These are phyloP conservation scores for Pemphigus obesinymphae DNA, from an alignment of 1,140 invertebrate species.

Conservation along the genomic window DNA sequence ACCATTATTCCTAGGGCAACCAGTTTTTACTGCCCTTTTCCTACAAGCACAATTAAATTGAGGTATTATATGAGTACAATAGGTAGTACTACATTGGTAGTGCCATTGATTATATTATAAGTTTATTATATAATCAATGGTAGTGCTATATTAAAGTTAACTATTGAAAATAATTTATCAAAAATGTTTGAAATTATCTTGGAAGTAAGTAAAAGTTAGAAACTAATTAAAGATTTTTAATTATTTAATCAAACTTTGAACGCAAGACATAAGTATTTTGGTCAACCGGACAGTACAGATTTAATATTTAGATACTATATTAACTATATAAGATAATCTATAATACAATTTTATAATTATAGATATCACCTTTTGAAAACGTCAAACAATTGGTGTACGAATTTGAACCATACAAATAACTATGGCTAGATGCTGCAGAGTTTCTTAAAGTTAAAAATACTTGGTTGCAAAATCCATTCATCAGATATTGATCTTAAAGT, in stretches of 20 bases:
- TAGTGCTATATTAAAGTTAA: slow-evolving; percentile 56
- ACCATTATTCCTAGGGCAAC: no score
- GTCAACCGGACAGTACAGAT: slow-evolving; percentile 43
- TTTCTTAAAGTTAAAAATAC: slow-evolving; percentile 63
- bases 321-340: no score
- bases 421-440: slow-evolving; percentile 70
- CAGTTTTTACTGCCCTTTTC: no score
- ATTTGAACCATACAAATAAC: slow-evolving; percentile 71
- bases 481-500: neutral
- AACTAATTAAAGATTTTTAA: slow-evolving; percentile 65
- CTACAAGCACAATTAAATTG: no score
- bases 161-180: slow-evolving; percentile 53
- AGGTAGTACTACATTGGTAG: no score
- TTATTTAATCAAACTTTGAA: slow-evolving; percentile 64
- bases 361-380: slow-evolving; percentile 62
- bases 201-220: slow-evolving; percentile 65
- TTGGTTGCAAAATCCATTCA: slow-evolving; percentile 39
- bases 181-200: slow-evolving; percentile 67
- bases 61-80: no score
- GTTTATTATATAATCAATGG: no score
- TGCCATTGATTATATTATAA: no score
- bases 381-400: slow-evolving; percentile 65
- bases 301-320: no score
- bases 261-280: slow-evolving; percentile 67
- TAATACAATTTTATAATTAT: neutral